A percentile compares a stretch with the other conserved stretches of the same genome.
These are phyloP conservation scores for Eupithecia centaureata DNA, from an alignment of 2,888 invertebrate genomes.

Conservation along the genomic window DNA sequence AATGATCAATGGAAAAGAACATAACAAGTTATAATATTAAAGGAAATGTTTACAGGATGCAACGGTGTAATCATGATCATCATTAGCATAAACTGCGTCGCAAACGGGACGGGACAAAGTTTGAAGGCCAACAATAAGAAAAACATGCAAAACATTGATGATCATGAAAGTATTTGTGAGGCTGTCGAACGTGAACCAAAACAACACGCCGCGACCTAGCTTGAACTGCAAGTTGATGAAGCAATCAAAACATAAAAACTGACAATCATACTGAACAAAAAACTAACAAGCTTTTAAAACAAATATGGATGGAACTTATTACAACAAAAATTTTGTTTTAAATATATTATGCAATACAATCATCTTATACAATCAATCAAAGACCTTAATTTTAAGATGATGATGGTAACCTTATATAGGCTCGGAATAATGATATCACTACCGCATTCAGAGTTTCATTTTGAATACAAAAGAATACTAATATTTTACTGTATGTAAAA, in stretches of 20 bases:
- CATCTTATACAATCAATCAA: slow-evolving; percentile 34
- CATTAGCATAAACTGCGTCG: not conserved
- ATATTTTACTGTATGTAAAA: slow-evolving; percentile 20
- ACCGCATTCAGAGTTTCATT: slow-evolving; percentile 10
- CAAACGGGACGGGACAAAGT: not conserved
- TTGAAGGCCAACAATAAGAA: slow-evolving; percentile 3
- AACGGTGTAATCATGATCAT: not conserved
- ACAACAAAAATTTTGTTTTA: not conserved
- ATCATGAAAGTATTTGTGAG: not conserved
- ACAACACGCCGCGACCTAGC: slow-evolving; percentile 5
- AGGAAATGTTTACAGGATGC: not conserved
- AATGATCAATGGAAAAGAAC: slow-evolving; percentile 27
- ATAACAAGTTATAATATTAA: slow-evolving; percentile 12
- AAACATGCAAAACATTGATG: not conserved
- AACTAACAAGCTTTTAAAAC: slow-evolving; percentile 1
- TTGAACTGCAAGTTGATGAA: slow-evolving; percentile 13
- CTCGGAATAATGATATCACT: slow-evolving; percentile 24
- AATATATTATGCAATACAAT: slow-evolving; percentile 25
- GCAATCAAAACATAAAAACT: slow-evolving; percentile 13
- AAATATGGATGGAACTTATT: slow-evolving; percentile 7
- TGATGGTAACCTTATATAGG: slow-evolving; percentile 23
- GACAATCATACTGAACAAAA: slow-evolving; percentile 1
- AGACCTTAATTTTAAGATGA: slow-evolving; percentile 18
- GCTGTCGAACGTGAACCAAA: not conserved
- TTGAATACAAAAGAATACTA: slow-evolving; percentile 10